Conservation (phyloP, 2,797 vertebrate species). For the Pagetopsis macropterus region DNA sequence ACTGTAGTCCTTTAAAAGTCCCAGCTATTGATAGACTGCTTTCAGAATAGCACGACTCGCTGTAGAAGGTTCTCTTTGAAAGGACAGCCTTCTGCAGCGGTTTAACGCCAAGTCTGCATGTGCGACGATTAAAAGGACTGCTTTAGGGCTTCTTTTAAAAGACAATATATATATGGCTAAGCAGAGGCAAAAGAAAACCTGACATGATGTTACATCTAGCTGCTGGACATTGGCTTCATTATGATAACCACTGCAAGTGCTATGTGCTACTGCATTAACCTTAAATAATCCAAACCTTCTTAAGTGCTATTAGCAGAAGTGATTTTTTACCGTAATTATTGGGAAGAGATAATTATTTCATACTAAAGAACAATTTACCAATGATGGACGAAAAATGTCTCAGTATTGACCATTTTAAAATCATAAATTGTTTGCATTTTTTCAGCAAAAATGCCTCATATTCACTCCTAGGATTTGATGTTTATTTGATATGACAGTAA, state of each 20-base stretch:
- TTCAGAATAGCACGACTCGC: slow-evolving; percentile 26
- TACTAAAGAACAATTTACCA: background rate
- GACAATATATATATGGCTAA: background rate
- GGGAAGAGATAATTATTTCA: background rate
- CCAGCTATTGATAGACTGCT: slow-evolving; percentile 64
- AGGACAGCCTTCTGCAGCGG: background rate
- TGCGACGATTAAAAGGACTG: background rate
- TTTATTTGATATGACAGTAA: background rate
- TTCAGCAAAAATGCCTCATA: background rate
- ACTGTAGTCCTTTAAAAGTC: slow-evolving; percentile 70
- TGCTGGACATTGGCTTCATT: too few relatives aligned
- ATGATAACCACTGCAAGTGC: too few relatives aligned
- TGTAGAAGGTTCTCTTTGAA: slow-evolving; percentile 11
- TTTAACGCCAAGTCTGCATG: background rate
- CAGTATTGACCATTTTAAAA: background rate
- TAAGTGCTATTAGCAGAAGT: too few relatives aligned
- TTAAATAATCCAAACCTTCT: too few relatives aligned
- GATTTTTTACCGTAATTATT: too few relatives aligned
- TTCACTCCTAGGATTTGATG: background rate
- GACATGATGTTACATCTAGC: too few relatives aligned
- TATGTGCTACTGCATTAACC: too few relatives aligned
- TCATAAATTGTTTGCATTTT: background rate
- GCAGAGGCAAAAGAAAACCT: background rate
- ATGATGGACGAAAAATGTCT: background rate
- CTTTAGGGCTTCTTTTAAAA: background rate